These are phyloP conservation scores for Crossaster papposus DNA, from an alignment of 53 echinoderm and acorn worm species.

Conservation along the genomic window DNA sequence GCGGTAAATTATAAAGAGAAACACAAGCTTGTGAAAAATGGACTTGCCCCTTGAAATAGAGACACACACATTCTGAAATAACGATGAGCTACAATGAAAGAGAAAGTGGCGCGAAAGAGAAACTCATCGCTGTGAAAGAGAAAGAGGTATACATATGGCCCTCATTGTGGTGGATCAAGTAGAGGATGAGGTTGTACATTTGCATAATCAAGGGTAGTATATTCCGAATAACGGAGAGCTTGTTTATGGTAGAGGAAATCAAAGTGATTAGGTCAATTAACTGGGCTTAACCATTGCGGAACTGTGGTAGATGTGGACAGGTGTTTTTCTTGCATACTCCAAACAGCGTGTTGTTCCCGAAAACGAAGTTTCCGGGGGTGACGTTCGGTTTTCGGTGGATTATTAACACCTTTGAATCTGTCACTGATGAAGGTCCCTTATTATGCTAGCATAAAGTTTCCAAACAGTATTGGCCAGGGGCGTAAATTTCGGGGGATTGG, in stretches of 20 bases:
- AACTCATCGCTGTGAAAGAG: not conserved
- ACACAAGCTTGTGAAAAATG: no score
- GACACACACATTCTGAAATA: no score
- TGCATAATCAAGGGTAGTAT: not conserved
- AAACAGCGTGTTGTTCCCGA: not conserved
- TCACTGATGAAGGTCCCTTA: not conserved
- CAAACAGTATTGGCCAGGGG: not conserved
- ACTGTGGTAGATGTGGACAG: not conserved
- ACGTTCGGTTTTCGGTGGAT: not conserved
- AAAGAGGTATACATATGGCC: no score
- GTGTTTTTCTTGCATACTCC: not conserved
- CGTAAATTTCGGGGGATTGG: no score
- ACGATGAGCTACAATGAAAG: no score
- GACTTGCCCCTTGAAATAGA: no score
- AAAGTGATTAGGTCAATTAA: not conserved
- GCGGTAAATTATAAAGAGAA: no score
- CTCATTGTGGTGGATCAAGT: no score
- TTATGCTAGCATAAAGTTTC: not conserved
- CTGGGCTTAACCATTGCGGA: not conserved
- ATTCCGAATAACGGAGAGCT: not conserved
- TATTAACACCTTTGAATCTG: not conserved
- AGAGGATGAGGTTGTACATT: not conserved
- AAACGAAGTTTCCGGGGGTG: not conserved
- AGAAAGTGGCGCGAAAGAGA: no score
- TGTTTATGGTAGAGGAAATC: constrained; percentile 14